These are phyloP conservation scores for Notoglanidium macrostoma DNA, from an alignment of 2,797 vertebrate genomes.

Conservation along the genomic window DNA sequence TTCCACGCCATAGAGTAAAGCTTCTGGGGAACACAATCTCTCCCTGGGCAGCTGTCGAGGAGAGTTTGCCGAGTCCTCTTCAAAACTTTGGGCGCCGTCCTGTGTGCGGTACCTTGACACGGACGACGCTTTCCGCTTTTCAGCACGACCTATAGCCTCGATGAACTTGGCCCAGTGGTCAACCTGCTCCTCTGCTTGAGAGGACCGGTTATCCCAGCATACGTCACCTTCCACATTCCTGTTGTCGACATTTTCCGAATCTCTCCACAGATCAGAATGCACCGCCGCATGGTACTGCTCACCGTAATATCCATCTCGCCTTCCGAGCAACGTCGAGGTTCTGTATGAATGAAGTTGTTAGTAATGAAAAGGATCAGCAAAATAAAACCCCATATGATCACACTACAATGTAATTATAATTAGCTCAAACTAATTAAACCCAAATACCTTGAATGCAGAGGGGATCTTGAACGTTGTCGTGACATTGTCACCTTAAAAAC, in stretches of 20 bases:
- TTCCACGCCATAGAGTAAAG: slow-evolving; percentile 42
- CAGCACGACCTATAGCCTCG: slow-evolving; percentile 57
- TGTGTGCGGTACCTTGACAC: slow-evolving; percentile 51
- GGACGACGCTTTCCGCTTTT: slow-evolving; percentile 56
- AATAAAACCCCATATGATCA: not conserved
- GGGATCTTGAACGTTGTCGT: slow-evolving; percentile 68
- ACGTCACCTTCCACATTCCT: slow-evolving; percentile 17
- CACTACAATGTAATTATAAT: not conserved
- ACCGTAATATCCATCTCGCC: slow-evolving; percentile 45
- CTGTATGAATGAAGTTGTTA: slow-evolving; percentile 34
- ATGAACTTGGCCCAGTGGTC: slow-evolving; percentile 59
- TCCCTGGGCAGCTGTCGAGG: slow-evolving; percentile 59
- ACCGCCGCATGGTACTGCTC: slow-evolving; percentile 29
- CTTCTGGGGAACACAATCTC: slow-evolving; percentile 32
- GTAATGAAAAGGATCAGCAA: not conserved
- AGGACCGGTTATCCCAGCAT: slow-evolving; percentile 42
- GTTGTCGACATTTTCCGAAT: slow-evolving; percentile 32
- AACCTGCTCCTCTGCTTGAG: slow-evolving; percentile 51
- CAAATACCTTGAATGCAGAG: slow-evolving; percentile 68
- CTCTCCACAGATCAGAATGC: slow-evolving; percentile 49
- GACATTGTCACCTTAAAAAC: slow-evolving; percentile 72
- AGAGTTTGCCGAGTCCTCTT: slow-evolving; percentile 52
- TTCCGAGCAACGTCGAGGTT: slow-evolving; percentile 43
- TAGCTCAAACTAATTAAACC: slow-evolving; percentile 5
- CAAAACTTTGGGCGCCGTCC: slow-evolving; percentile 56